Percentiles rank a stretch among this genome's conserved stretches.
phyloP scores from a whole-genome alignment of 1,140 invertebrate species.

The Tetranychus urticae region DNA sequence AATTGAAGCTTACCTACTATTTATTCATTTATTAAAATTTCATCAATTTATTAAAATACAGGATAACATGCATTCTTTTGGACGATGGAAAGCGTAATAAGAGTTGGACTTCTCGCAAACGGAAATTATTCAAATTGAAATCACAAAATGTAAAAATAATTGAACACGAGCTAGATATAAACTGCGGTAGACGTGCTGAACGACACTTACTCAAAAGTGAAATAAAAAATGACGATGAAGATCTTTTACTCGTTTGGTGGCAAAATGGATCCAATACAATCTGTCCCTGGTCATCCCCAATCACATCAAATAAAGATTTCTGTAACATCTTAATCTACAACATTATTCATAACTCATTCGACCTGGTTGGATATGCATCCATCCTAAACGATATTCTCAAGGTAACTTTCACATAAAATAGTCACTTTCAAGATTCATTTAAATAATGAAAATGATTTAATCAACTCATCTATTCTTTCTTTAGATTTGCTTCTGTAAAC shows the following conservation, averaged over 20 bases:
- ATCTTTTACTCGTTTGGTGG: slow-evolving; percentile 2
- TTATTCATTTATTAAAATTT: too few species aligned
- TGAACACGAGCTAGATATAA: not conserved
- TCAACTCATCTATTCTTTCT: too few species aligned
- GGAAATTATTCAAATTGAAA: not conserved
- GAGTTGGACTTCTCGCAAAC: not conserved
- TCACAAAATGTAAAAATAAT: not conserved
- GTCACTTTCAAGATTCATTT: too few species aligned
- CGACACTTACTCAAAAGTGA: slow-evolving; percentile 2
- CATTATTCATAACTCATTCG: not conserved
- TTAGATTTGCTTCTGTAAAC: not conserved
- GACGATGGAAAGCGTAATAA: not conserved
- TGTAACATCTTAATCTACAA: slow-evolving; percentile 1
- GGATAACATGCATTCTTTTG: slow-evolving; percentile 6
- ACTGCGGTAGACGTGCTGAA: not conserved
- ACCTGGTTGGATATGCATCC: not conserved
- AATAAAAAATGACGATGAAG: not conserved
- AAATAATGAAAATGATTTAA: too few species aligned
- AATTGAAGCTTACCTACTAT: too few species aligned
- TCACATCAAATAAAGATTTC: not conserved
- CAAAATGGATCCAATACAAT: not conserved
- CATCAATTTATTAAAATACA: too few species aligned
- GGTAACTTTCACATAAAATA: not conserved
- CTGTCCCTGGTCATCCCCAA: not conserved
- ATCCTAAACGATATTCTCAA: slow-evolving; percentile 5